Base-by-base conservation (phyloP, 2,888 invertebrate species). In the Catocala fraxini region DNA sequence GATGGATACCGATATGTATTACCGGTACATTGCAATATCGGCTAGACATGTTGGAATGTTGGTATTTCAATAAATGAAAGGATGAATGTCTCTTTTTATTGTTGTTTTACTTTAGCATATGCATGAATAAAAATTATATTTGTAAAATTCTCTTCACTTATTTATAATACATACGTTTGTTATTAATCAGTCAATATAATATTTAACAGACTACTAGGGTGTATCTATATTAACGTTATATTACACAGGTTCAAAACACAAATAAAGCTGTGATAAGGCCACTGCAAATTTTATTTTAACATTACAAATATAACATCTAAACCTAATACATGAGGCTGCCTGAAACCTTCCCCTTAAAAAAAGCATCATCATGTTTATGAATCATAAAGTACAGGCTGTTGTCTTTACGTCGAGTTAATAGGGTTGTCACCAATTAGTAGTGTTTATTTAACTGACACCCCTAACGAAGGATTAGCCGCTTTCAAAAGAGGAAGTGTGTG, bases 351-450 rank as follows among this genome's bases (percentile, higher is more conserved):
- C 25, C 25, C 3, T 42, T n/a, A n/a, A 15, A 7, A 42, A 42
- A 53, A 53, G 11, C 52, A 52, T 34, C 46, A 55, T 59, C 54
- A 10, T 51, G 53, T 62, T 59, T 62, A 69, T 75, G 51, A 72
- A 70, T 69, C 55, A 67, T 69, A 63, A 70, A 59, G 51, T 49
- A 58, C 55, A 56, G 57, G 49, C 57, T 63, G 75, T 68, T 78
- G 66, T 71, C 53, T 64, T 61, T 58, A 63, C 49, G 25, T 51
- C 33, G 46, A 52, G 60, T 65, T 68, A 65, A 70, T 67, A 61
- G 68, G 63, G 62, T 51, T 58, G 59, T 51, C 57, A 60, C 57
- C 63, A 70, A 78, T 77, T 78, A 77, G 68, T 69, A 34, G 45
- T 75, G 68, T 71, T 72, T 72, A 63, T 62, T 63, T 67, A 65